Base-by-base conservation (phyloP, 2,888 invertebrate species). In the Caenorhabditis drosophilae region DNA sequence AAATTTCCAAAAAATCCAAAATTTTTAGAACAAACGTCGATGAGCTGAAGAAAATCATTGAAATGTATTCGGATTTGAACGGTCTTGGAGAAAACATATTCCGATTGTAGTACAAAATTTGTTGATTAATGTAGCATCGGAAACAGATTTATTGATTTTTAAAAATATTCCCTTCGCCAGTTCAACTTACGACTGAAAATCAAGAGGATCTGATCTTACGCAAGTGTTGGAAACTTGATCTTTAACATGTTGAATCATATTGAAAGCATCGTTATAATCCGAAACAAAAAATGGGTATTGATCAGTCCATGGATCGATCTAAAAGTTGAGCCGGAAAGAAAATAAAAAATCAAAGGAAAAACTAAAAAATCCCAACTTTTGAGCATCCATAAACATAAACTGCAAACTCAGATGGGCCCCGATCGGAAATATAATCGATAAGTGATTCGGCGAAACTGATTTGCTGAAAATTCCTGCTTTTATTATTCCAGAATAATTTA, bases 31-130 rank as follows among this genome's bases (percentile, higher is more conserved):
- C 54, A 46, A 15, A 61, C 60, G 60, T 61, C 3, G 54, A 49
- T 9, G 60, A 38, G n/a, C 50, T 55, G 34, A 61, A 61, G 18
- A 46, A 55, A 18, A 61, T 40, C 60, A 61, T 55, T n/a, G 60
- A 61, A 7, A 61, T 27, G 11, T 50, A 61, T 2, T 27, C n/a
- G 2, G 60, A 54, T 12, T 41, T 49, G 41, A 61, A 61, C 2
- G 60, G 60, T 12, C 60, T 18, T 18, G 45, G 31, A 9, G 60
- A 61, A 1, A 38, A 26, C 0, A 54, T 44, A 18, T 55, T 55
- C 16, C 60, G 45, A 34, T 61, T 61, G 25, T 61, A 61, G 40
- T 61, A 61, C 15, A 61, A 27, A 2, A 45, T 40, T 40, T 55
- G 49, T 20, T 40, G 40, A 40, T 16, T 18, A 18, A 20, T 40